Evolutionary conservation across 2,888 invertebrate species (phyloP).

Genomic region (Patella depressa): DNA sequence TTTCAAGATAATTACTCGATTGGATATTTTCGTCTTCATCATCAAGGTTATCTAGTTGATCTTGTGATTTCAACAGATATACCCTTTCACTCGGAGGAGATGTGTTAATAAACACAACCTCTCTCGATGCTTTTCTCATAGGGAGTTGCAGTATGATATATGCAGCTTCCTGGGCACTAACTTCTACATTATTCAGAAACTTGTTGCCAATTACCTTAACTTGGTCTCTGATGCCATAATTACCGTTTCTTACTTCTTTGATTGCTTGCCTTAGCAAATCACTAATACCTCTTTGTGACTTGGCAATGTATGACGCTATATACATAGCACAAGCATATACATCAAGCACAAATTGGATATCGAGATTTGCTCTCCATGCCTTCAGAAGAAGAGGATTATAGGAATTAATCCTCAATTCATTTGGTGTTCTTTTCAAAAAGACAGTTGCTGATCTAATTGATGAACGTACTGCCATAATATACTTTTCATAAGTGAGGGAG

Average conservation of each 20-base stretch:
- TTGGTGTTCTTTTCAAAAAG: slow-evolving; percentile 27
- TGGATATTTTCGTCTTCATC: slow-evolving; percentile 29
- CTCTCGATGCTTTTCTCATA: slow-evolving; percentile 37
- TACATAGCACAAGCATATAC: slow-evolving; percentile 10
- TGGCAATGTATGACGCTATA: slow-evolving; percentile 42
- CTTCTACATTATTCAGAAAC: slow-evolving; percentile 32
- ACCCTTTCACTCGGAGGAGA: background rate
- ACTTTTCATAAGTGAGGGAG: slow-evolving; percentile 7
- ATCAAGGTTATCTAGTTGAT: too few species aligned
- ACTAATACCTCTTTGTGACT: slow-evolving; percentile 43
- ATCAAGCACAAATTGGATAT: too few species aligned
- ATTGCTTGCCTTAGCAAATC: slow-evolving; percentile 36
- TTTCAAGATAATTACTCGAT: slow-evolving; percentile 29
- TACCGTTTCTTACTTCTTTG: slow-evolving; percentile 37
- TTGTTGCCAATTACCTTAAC: slow-evolving; percentile 13
- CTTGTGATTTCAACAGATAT: too few species aligned
- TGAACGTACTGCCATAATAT: slow-evolving; percentile 10
- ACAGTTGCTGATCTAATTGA: slow-evolving; percentile 16
- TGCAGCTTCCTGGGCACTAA: slow-evolving; percentile 55
- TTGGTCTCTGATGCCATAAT: slow-evolving; percentile 28
- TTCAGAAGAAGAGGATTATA: slow-evolving; percentile 27
- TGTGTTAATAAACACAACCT: slow-evolving; percentile 46
- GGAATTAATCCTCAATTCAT: slow-evolving; percentile 27
- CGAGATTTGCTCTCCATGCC: too few species aligned
- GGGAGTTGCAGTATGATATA: slow-evolving; percentile 47